Evolutionary conservation across 2,888 invertebrate species (phyloP).

Genomic region (Sipunculus nudus): DNA sequence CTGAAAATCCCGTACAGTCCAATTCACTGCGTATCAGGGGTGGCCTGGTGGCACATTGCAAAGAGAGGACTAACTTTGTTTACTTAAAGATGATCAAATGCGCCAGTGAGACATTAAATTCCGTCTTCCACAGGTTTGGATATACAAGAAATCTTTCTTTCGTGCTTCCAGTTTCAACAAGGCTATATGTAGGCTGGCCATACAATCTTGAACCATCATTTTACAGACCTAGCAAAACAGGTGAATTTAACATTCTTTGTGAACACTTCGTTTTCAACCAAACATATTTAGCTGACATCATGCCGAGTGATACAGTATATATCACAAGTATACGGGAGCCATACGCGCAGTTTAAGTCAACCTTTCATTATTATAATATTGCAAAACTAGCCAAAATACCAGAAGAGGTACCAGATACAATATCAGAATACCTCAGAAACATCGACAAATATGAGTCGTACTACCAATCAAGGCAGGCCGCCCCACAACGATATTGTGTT

Average conservation of each 20-base stretch:
- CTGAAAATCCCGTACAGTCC: too few relatives aligned
- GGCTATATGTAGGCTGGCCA: constrained; percentile 62
- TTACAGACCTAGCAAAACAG: constrained; percentile 47
- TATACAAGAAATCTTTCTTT: constrained; percentile 51
- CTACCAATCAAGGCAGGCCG: constrained; percentile 43
- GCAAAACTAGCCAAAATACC: constrained; percentile 44
- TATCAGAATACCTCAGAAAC: constrained; percentile 50
- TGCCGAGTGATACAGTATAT: constrained; percentile 52
- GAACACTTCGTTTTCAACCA: constrained; percentile 61
- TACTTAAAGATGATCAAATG: constrained; percentile 64
- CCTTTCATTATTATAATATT: constrained; percentile 57
- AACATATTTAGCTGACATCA: constrained; percentile 46
- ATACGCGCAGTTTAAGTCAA: constrained; percentile 55
- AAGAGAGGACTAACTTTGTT: constrained; percentile 54
- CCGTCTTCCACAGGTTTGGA: constrained; percentile 57
- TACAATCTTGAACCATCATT: constrained; percentile 47
- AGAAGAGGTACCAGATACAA: constrained; percentile 28
- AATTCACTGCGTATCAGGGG: too few relatives aligned
- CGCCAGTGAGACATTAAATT: constrained; percentile 58
- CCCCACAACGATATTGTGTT: constrained; percentile 46
- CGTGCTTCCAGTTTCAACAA: constrained; percentile 50
- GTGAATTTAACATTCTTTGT: constrained; percentile 53
- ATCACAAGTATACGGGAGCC: constrained; percentile 60
- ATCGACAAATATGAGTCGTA: constrained; percentile 51
- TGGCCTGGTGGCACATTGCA: too few relatives aligned